Percentiles rank a stretch among this genome's conserved stretches.
phyloP scores from a whole-genome alignment of 2,797 vertebrate species.

The Catostomus latipinnis region DNA sequence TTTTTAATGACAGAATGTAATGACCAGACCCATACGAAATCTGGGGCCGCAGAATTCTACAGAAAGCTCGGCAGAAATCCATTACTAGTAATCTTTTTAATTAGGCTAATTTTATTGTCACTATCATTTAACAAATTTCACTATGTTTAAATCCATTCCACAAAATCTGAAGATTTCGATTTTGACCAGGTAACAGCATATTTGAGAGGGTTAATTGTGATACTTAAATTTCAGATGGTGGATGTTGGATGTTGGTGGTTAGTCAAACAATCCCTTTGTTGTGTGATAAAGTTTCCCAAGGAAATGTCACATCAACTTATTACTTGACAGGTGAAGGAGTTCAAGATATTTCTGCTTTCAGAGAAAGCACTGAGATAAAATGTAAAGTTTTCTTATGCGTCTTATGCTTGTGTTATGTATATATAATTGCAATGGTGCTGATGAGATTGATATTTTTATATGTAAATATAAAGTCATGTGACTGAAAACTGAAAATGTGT shows the following conservation, averaged over 20 bases:
- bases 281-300: constrained; percentile 63
- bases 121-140: no score
- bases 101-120: no score
- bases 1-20: constrained; percentile 34
- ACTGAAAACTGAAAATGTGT: constrained; percentile 25
- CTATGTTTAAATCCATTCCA: no score
- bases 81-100: no score
- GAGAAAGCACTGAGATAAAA: constrained; percentile 79
- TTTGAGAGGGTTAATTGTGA: constrained; percentile 18
- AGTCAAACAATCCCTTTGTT: constrained; percentile 10
- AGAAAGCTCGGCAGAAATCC: no score
- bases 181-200: background rate
- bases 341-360: constrained; percentile 82
- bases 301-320: constrained; percentile 62
- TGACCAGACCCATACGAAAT: background rate
- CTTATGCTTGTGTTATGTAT: constrained; percentile 49
- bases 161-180: no score
- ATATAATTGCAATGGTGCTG: constrained; percentile 49
- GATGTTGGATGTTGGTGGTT: constrained; percentile 13
- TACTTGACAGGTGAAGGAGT: constrained; percentile 52
- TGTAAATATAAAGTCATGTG: constrained; percentile 59
- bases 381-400: constrained; percentile 28
- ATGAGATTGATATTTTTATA: constrained; percentile 67
- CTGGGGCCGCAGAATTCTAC: no score
- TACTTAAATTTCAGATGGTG: constrained; percentile 17